A percentile compares a stretch with the other conserved stretches of the same genome.
These are phyloP conservation scores for Buteo buteo DNA, from an alignment of 2,113 vertebrate genomes.

Conservation along the genomic window DNA sequence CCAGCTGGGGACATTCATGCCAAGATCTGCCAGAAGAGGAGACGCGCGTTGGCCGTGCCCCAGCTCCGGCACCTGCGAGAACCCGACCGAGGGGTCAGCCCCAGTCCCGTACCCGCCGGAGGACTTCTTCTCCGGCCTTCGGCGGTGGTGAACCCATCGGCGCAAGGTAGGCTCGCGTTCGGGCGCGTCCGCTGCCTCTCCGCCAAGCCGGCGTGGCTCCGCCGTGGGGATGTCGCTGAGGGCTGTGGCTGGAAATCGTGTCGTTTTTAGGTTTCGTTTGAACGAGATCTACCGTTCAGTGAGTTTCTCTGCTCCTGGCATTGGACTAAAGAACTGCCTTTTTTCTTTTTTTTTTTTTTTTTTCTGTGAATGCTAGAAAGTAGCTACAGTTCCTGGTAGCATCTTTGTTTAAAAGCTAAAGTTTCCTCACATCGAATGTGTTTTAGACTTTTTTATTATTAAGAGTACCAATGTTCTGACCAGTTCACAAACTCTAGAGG, in stretches of 20 bases:
- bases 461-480: not conserved
- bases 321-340: not conserved
- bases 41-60: not conserved
- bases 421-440: not conserved
- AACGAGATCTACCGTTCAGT: not conserved
- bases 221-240: not conserved
- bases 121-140: not conserved
- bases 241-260: slow-evolving; percentile 12
- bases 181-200: rapidly evolving
- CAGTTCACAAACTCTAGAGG: not conserved
- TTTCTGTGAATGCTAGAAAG: not conserved
- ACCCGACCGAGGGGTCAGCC: not conserved
- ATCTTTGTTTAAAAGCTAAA: not conserved
- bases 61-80: slow-evolving; percentile 11
- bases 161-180: slow-evolving; percentile 42
- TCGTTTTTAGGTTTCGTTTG: slow-evolving; percentile 28
- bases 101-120: not conserved
- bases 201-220: not conserved
- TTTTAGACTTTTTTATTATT: not conserved
- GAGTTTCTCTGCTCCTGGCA: not conserved
- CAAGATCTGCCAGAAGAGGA: not conserved
- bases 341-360: not conserved
- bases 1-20: not conserved
- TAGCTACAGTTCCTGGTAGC: not conserved
- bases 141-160: not conserved